Base-by-base conservation (phyloP, 2,797 vertebrate genomes). In the Prionace glauca region DNA sequence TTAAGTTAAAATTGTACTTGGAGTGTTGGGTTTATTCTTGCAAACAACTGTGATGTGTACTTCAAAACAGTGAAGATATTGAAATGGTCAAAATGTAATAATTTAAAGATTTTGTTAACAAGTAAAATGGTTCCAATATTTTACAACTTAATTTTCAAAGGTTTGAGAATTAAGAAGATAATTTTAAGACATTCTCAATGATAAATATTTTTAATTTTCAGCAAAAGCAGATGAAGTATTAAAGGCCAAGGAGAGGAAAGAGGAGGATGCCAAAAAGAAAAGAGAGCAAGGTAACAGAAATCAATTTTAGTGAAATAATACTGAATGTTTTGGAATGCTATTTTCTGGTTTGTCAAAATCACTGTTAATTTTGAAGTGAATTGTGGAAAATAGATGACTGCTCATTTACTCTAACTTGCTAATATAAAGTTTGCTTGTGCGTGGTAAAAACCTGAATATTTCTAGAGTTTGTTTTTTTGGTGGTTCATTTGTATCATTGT, bases 211-310 rank as follows among this genome's bases (percentile, higher is more conserved):
- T 96, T 32, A 11, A 96, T 62, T 96, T 96, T 20, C 96, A 99
- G 99, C 98, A 72, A 99, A 99, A 97, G 99, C 99, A 14, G 99
- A 99, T 69, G 98, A 99, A 97, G 98, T 97, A 0, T 96, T 99
- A 96, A 99, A 98, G 97, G 98, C 98, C 96, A 99, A 98, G 97
- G 98, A 99, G 96, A 98, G 98, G 96, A 98, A 98, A 96, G 98
- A 99, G 96, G 98, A 99, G 95, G 99, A 99, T 96, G 98, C 98
- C 4, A 98, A 97, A 96, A 98, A 98, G 97, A 98, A 98, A 96
- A 98, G 98, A 96, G 98, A 99, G 71, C 98, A 99, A 97, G 98
- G 99, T 99, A 97, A 97, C 95, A 67, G 1, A 92, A 69, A 29
- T 95, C 20, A 18, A 32, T 56, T 95, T 60, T 26, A 18, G 7